Base-by-base conservation (phyloP, 1,140 invertebrate species). In the Drusus annulatus region DNA sequence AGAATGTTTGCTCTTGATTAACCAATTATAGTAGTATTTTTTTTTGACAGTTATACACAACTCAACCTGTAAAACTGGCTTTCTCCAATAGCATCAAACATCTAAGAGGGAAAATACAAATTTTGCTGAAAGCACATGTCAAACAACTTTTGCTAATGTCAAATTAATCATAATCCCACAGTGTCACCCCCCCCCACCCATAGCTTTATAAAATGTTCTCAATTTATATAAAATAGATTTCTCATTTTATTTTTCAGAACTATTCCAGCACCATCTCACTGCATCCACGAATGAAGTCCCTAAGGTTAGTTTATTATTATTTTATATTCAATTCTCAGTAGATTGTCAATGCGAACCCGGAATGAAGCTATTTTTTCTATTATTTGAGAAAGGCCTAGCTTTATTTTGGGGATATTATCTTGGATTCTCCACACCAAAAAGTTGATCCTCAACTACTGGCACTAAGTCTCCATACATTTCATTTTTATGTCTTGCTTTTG, bases 371-470 rank as follows among this genome's bases (percentile, higher is more conserved):
- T n/a, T 51, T 63, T 80, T 80, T 65, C 78, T 54, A 13, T 28
- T 68, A 63, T 79, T 58, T n/a, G 52, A 50, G 65, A 63, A 63
- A 75, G 56, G 65, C 36, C 63, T 50, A 21, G 50, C 50, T 28
- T 19, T n/a, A 8, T 69, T 76, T 68, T 58, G 74, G 73, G 73
- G 76, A 80, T 36, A 80, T 51, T 56, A 69, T 56, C 10, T 62
- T 76, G 79, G 79, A 56, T 56, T 80, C 79, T 80, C 79, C 79
- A 80, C 79, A 19, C 79, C 74, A 28, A 73, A 36, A 51, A 15
- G 50, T 76, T 56, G 50, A 19, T 25, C 2, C 13, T 69, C 60
- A 80, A 58, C 36, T 23, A 19, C 76, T 71, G 74, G 79, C 28
- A 80, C 79, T 80, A 80, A 68, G 79, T 62, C 16, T 74, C 69